Evolutionary conservation across 2,888 invertebrate species (phyloP).

Genomic region (Chrysina gloriosa): DNA sequence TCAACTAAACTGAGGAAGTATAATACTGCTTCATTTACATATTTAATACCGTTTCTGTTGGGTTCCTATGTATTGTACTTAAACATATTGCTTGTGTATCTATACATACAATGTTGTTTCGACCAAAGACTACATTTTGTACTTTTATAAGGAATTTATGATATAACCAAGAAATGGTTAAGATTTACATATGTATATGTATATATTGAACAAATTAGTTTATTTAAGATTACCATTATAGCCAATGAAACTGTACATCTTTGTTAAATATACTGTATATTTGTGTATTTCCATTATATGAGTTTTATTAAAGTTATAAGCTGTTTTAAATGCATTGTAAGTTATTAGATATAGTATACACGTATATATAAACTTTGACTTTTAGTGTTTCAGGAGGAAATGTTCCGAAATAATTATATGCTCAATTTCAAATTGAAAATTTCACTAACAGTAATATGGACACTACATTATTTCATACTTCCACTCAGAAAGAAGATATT

Average conservation of each 20-base stretch:
- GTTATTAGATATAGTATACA: too few relatives aligned
- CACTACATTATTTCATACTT: too few relatives aligned
- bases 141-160: conserved; percentile 30
- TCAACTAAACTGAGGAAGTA: neutral
- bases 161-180: conserved; percentile 21
- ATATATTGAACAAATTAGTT: conserved; percentile 19
- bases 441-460: too few relatives aligned
- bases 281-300: conserved; percentile 4
- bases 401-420: too few relatives aligned
- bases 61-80: conserved; percentile 37
- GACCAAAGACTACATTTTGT: conserved; percentile 37
- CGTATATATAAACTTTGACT: too few relatives aligned
- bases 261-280: conserved; percentile 30
- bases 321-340: too few relatives aligned
- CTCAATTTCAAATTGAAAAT: too few relatives aligned
- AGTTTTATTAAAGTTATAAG: conserved; percentile 14
- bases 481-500: too few relatives aligned
- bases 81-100: neutral
- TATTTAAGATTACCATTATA: conserved; percentile 18
- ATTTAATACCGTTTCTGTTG: conserved; percentile 1
- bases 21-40: neutral
- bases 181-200: conserved; percentile 25
- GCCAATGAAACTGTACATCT: conserved; percentile 22
- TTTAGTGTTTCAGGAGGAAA: too few relatives aligned
- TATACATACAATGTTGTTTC: conserved; percentile 12